Evolutionary conservation across 2,113 vertebrate genomes (phyloP).

Genomic region (Amblyornis subalaris): DNA sequence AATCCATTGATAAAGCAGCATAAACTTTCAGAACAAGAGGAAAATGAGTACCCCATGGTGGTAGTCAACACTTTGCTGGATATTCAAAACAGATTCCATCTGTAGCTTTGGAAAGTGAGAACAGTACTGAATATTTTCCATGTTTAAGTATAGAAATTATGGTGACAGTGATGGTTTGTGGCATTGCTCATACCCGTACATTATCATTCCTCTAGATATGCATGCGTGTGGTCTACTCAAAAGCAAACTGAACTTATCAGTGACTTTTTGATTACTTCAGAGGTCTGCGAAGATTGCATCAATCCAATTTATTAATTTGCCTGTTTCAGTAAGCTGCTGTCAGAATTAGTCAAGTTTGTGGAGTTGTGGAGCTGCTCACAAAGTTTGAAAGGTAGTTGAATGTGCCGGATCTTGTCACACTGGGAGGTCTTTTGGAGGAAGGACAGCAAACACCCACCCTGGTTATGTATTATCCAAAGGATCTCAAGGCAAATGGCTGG

Average conservation of each 20-base stretch:
- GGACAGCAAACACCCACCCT: not conserved
- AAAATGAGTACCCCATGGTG: not conserved
- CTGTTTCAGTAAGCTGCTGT: not conserved
- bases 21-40: not conserved
- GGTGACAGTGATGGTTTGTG: not conserved
- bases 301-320: not conserved
- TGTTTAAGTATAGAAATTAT: not conserved
- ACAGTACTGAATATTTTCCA: not conserved
- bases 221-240: not conserved
- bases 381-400: not conserved
- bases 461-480: not conserved
- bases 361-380: not conserved
- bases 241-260: not conserved
- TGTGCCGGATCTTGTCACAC: not conserved
- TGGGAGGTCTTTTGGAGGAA: not conserved
- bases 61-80: not conserved
- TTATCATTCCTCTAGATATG: not conserved
- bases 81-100: not conserved
- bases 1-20: not conserved
- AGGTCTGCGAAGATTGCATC: not conserved
- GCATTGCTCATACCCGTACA: not conserved
- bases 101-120: not conserved
- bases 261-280: not conserved
- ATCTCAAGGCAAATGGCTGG: not conserved
- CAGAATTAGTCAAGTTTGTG: not conserved